Percentiles rank a stretch among this genome's conserved stretches.
Evolutionary conservation across 2,797 vertebrate species (phyloP).

Genomic region (Calcarius lapponicus): DNA sequence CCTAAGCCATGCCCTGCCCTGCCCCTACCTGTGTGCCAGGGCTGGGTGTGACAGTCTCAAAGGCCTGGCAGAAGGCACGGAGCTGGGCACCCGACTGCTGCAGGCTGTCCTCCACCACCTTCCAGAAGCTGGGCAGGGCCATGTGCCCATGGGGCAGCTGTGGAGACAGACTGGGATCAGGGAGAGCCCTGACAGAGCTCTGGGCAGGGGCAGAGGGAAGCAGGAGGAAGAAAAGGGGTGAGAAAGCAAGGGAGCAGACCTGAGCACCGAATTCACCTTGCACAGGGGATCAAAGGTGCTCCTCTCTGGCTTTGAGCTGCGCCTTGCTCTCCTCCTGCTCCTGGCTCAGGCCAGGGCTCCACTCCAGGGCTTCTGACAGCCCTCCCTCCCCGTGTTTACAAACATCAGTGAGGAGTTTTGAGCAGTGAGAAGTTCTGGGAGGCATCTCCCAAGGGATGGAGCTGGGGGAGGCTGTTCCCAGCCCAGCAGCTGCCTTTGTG

Average conservation of each 20-base stretch:
- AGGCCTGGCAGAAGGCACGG: constrained; percentile 75
- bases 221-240: not conserved
- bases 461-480: not conserved
- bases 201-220: not conserved
- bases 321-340: not conserved
- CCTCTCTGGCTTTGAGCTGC: not conserved
- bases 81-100: constrained; percentile 76
- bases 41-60: constrained; percentile 79
- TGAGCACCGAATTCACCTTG: not conserved
- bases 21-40: constrained; percentile 80
- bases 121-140: constrained; percentile 81
- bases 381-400: fast-evolving
- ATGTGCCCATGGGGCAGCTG: constrained; percentile 87
- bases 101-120: constrained; percentile 80
- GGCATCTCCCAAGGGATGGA: not conserved
- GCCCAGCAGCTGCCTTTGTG: not conserved
- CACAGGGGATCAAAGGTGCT: not conserved
- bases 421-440: not conserved
- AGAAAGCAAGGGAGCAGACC: not conserved
- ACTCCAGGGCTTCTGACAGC: not conserved
- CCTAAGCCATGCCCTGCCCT: not conserved
- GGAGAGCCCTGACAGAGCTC: not conserved
- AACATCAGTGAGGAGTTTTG: fast-evolving
- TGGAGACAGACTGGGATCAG: constrained; percentile 17
- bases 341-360: not conserved